Evolutionary conservation across 1,140 invertebrate species (phyloP), one percentile per base, ranked within the genome.

Genomic region (Leptonema lineaticorne): DNA sequence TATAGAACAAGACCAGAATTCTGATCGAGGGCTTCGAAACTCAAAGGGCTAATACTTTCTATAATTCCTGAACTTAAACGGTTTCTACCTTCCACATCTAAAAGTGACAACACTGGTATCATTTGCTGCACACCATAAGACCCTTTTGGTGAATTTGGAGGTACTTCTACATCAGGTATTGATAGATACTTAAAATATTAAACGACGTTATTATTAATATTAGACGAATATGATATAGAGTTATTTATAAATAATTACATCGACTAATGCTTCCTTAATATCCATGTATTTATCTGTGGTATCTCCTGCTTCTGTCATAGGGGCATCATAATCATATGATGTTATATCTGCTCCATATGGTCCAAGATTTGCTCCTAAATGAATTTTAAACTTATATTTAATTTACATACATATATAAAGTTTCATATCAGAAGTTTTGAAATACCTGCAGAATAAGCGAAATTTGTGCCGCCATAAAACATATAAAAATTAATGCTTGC

Each of bases 301-400:
- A 75, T 93, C 91, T 22, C 93, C 92, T 29, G 90, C 89, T 81
- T 95, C 93, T 53, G 84, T 87, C 45, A 95, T 79, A 0, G 93
- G 92, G 6, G 92, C 90, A 79, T 94, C 91, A 73, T 92, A 95
- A 78, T 95, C 93, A 76, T 95, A 95, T 46, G 91, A 93, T 5
- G 93, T 95, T 18, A 90, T 83, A 73, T 89, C 86, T 0, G 90
- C 84, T n/a, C 77, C 75, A 69, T 83, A 87, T 5, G 73, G 77
- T 2, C 75, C 78, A 70, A 83, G 81, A 73, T 87, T 86, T 24
- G 86, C 85, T 67, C 84, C 83, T 84, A 71, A 48, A n/a, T n/a
- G n/a, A n/a, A n/a, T n/a, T n/a, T n/a, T n/a, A n/a, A n/a, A n/a
- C n/a, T n/a, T n/a, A n/a, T n/a, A n/a, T n/a, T n/a, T n/a, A n/a